phyloP scores from a whole-genome alignment of 2,797 vertebrate species.

The Coregonus suidteri region DNA sequence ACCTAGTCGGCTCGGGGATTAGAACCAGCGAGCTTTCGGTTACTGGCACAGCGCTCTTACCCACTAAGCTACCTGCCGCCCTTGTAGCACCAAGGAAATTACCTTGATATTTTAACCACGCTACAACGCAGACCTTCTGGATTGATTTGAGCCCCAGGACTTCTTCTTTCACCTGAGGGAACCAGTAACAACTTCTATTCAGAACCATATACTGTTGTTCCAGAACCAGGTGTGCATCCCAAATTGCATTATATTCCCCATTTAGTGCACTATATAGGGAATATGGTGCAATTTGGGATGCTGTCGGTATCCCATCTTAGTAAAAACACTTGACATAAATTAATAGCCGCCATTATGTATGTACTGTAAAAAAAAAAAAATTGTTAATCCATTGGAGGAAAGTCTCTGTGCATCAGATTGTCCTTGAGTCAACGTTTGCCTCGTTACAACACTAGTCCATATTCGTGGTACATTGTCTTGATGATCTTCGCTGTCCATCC shows the following conservation, averaged over 20 bases:
- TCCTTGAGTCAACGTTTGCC: not conserved
- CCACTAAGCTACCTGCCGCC: too few species aligned
- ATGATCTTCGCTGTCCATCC: not conserved
- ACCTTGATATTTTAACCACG: too few species aligned
- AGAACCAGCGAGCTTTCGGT: too few species aligned
- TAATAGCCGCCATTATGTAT: not conserved
- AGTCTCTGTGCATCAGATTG: not conserved
- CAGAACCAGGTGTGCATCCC: not conserved
- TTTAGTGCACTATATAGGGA: not conserved
- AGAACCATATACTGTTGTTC: not conserved
- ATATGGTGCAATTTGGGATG: not conserved
- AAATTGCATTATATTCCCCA: not conserved
- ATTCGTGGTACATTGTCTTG: not conserved
- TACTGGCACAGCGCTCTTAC: too few species aligned
- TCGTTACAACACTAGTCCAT: not conserved
- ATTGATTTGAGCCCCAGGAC: not conserved
- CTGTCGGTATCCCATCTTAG: not conserved
- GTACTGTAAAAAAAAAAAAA: slow-evolving; percentile 1
- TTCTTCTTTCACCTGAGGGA: slow-evolving; percentile 9
- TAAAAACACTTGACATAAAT: not conserved
- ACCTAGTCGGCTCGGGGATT: too few species aligned
- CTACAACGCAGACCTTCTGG: too few species aligned
- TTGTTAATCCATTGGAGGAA: slow-evolving; percentile 7
- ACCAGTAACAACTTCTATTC: slow-evolving; percentile 2
- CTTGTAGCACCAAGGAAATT: too few species aligned